phyloP scores from a whole-genome alignment of 2,797 vertebrate species.

The Potorous gilbertii region DNA sequence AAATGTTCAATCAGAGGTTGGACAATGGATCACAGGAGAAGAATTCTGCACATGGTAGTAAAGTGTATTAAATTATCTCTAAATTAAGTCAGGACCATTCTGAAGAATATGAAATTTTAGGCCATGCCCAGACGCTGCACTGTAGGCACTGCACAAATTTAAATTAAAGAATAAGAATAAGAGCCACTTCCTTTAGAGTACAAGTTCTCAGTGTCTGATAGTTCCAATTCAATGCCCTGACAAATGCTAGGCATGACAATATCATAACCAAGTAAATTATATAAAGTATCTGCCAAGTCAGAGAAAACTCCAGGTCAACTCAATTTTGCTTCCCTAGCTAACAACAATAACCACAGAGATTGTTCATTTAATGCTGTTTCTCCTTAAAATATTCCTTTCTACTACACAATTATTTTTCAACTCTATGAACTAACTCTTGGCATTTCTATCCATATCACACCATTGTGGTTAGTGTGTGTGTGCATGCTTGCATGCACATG shows the following conservation, averaged over 20 bases:
- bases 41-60: background rate
- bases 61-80: background rate
- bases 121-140: conserved; percentile 21
- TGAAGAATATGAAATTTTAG: conserved; percentile 50
- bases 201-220: background rate
- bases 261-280: background rate
- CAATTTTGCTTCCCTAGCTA: conserved; percentile 1
- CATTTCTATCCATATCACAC: background rate
- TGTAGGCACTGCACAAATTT: background rate
- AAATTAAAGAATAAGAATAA: background rate
- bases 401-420: background rate
- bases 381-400: background rate
- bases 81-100: background rate
- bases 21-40: background rate
- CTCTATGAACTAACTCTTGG: background rate
- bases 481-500: too few relatives aligned
- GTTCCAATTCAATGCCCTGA: conserved; percentile 16
- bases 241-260: background rate
- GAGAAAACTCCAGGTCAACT: conserved; percentile 39
- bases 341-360: conserved; percentile 4
- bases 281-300: conserved; percentile 28
- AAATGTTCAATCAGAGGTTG: background rate
- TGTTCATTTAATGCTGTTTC: background rate
- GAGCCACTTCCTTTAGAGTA: conserved; percentile 47
- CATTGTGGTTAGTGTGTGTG: too few relatives aligned